Evolutionary conservation across 1,140 invertebrate species (phyloP).

Genomic region (Scylla paramamosain): DNA sequence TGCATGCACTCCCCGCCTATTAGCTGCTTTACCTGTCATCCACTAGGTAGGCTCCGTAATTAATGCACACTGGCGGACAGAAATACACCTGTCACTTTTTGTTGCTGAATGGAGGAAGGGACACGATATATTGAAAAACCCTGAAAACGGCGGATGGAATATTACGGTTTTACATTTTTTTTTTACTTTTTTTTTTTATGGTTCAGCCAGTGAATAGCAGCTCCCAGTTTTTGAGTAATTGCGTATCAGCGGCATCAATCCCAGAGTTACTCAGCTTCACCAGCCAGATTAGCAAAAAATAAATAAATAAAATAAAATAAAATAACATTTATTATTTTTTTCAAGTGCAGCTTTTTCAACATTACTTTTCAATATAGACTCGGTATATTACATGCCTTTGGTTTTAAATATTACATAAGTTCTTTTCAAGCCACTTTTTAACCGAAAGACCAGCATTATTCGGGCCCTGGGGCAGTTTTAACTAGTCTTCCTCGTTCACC

Average conservation of each 20-base stretch:
- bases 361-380: too few species aligned
- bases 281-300: not conserved
- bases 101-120: not conserved
- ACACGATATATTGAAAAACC: not conserved
- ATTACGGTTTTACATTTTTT: not conserved
- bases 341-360: too few species aligned
- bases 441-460: too few species aligned
- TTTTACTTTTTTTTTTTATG: not conserved
- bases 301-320: not conserved
- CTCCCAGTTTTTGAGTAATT: not conserved
- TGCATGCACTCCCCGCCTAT: not conserved
- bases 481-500: too few species aligned
- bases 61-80: not conserved
- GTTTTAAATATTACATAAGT: too few species aligned
- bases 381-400: too few species aligned
- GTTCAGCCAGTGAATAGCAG: not conserved
- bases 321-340: too few species aligned
- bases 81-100: slow-evolving; percentile 14
- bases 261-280: not conserved
- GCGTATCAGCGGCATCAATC: slow-evolving; percentile 1
- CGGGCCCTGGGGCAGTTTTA: too few species aligned
- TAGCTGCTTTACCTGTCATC: not conserved
- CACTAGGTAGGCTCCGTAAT: slow-evolving; percentile 26
- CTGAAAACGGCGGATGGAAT: not conserved
- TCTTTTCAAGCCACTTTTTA: too few species aligned